Base-by-base conservation (phyloP, 2,888 invertebrate genomes). In the Dendrolimus pini region DNA sequence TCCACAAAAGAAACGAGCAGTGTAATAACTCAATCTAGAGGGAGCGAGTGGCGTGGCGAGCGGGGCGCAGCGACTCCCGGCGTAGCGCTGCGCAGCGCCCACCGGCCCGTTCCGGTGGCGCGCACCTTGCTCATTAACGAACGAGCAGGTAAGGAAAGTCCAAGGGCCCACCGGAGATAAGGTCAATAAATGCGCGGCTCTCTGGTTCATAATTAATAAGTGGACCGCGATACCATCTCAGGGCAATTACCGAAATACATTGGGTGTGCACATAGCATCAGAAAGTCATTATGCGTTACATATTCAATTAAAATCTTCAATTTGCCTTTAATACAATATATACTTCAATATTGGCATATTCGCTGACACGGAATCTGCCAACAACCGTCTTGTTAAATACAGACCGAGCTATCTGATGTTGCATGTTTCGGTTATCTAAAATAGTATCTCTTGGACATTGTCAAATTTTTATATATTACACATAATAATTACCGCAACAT, bases 111-210 rank as follows among this genome's bases (percentile, higher is more conserved):
- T 84, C 78, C 83, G 83, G 74, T 73, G 75, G 66, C 71, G 75
- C 75, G 67, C 75, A 74, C 74, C 65, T 68, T 69, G 74, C 83
- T 84, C 81, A 81, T 85, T 83, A 83, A 78, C 79, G 78, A 77
- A 72, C 75, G 75, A 77, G 71, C 76, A 75, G 75, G 78, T 66
- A 71, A 75, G 76, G 82, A 80, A 80, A 78, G 80, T 78, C 73
- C 75, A 76, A 83, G 83, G 82, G 80, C 74, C 75, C 71, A 80
- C 86, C 86, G 87, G 88, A 85, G 87, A 88, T 89, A 87, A 81
- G 86, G 84, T 84, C 85, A 83, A 85, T 88, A 87, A 87, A 85
- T 84, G 82, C 82, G 82, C 82, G 80, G 78, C 75, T 80, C 72
- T 75, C 73, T 75, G 70, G 69, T 74, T 83, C 80, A 78, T 86